Evolutionary conservation across 2,797 vertebrate genomes (phyloP), one percentile per base, ranked within the genome.

Genomic region (Botia kubotai): DNA sequence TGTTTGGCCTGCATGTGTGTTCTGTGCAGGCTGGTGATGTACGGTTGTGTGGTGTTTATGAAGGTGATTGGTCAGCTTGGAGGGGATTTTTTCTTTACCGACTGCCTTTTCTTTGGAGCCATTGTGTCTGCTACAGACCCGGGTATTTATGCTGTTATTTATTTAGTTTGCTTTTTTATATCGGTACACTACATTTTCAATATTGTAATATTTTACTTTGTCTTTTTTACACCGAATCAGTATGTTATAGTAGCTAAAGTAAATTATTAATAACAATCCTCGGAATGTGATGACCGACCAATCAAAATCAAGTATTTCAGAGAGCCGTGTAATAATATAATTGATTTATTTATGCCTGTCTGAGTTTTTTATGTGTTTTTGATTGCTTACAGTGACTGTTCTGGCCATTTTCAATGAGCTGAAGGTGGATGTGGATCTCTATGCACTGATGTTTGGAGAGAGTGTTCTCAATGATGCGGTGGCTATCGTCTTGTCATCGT

Each of bases 361-460:
- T 39, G 55, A 39, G 65, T 6, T n/a, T 29, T 57, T 23, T 66
- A 63, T 62, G 43, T 46, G 10, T 67, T 36, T 65, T 89, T 86
- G 1, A 75, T 62, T 50, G n/a, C 8, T 90, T 80, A 77, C 91
- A 99, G 98, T 99, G 92, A 99, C 98, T 1, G 96, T 99, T 82
- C 94, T 99, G 87, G 97, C 97, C 81, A 99, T 99, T 91, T 99
- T 99, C 92, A 96, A 98, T 3, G 98, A 99, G 78, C 94, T 99
- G 78, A 96, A 96, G 90, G 98, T 98, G 23, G 97, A 99, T 58
- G 98, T 98, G 85, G 97, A 99, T 89, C 94, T 99, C 60, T 99
- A 99, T 17, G 98, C 98, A 16, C 93, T 99, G 82, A 95, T 99
- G 80, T 98, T 99, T 89, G 97, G 98, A 3, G 97, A 99, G 85